Evolutionary conservation across 2,113 vertebrate genomes (phyloP).

Genomic region (Stegastes partitus): DNA sequence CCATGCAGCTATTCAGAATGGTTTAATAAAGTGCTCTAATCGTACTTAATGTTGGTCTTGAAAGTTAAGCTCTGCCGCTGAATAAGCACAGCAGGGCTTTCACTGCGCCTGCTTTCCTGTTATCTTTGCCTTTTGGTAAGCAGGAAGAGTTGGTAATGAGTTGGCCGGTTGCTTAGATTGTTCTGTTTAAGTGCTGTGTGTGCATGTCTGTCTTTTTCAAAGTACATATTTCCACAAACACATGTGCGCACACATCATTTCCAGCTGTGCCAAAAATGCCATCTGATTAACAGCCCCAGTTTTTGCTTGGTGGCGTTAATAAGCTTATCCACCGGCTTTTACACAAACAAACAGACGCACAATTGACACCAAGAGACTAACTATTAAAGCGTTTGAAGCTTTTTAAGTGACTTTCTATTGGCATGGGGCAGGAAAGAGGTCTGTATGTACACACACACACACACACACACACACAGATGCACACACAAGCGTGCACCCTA

Average conservation of each 20-base stretch:
- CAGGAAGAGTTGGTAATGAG: slow-evolving; percentile 54
- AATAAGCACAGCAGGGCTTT: slow-evolving; percentile 48
- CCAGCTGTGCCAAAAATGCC: slow-evolving; percentile 63
- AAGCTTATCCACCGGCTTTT: slow-evolving; percentile 59
- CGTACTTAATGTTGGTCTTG: slow-evolving; percentile 29
- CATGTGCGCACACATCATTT: slow-evolving; percentile 12
- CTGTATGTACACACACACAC: not conserved
- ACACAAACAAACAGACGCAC: slow-evolving; percentile 47
- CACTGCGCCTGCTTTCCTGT: slow-evolving; percentile 14
- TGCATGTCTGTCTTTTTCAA: slow-evolving; percentile 16
- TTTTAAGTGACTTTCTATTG: slow-evolving; percentile 32
- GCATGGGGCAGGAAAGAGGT: slow-evolving; percentile 23
- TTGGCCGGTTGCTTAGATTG: slow-evolving; percentile 35
- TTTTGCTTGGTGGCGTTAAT: slow-evolving; percentile 57
- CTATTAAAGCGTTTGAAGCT: slow-evolving; percentile 49
- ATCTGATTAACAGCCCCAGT: slow-evolving; percentile 61
- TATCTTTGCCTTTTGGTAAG: slow-evolving; percentile 41
- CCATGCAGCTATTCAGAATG: slow-evolving; percentile 29
- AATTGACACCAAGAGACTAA: slow-evolving; percentile 38
- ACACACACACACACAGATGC: not conserved
- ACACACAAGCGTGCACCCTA: not conserved
- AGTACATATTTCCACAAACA: slow-evolving; percentile 24
- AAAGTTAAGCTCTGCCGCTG: slow-evolving; percentile 40
- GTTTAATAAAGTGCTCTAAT: slow-evolving; percentile 45
- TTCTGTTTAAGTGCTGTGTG: slow-evolving; percentile 20